Percentiles rank a stretch among this genome's conserved stretches.
phyloP scores from a whole-genome alignment of 2,888 invertebrate genomes.

The Agrilus biguttatus region DNA sequence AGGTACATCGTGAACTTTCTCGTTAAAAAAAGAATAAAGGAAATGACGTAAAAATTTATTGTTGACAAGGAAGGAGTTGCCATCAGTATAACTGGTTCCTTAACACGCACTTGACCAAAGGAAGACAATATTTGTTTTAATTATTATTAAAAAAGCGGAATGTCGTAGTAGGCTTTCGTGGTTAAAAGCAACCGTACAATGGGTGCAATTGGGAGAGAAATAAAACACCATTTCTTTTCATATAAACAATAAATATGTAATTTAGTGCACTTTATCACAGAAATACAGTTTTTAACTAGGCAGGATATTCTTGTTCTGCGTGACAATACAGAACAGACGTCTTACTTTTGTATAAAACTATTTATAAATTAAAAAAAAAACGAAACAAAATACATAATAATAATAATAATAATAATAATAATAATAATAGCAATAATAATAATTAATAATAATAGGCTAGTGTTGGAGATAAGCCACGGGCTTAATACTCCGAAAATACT shows the following conservation, averaged over 20 bases:
- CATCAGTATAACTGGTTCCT: conserved; percentile 11
- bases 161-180: neutral
- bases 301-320: conserved; percentile 6
- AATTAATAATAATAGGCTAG: no score
- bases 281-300: conserved; percentile 10
- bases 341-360: neutral
- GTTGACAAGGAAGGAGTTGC: conserved; percentile 13
- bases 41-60: conserved; percentile 13
- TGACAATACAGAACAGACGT: conserved; percentile 6
- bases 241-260: conserved; percentile 11
- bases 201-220: neutral
- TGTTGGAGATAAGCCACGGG: no score
- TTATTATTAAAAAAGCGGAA: conserved; percentile 10
- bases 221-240: conserved; percentile 5
- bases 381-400: no score
- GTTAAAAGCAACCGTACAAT: no score
- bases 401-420: no score
- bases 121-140: conserved; percentile 19
- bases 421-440: no score
- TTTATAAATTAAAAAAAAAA: no score
- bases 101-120: conserved; percentile 12
- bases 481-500: no score
- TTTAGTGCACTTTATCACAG: conserved; percentile 10
- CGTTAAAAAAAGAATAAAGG: conserved; percentile 3
- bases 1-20: no score